Evolutionary conservation across 2,888 invertebrate species (phyloP).

Genomic region (Ichneumon xanthorius): DNA sequence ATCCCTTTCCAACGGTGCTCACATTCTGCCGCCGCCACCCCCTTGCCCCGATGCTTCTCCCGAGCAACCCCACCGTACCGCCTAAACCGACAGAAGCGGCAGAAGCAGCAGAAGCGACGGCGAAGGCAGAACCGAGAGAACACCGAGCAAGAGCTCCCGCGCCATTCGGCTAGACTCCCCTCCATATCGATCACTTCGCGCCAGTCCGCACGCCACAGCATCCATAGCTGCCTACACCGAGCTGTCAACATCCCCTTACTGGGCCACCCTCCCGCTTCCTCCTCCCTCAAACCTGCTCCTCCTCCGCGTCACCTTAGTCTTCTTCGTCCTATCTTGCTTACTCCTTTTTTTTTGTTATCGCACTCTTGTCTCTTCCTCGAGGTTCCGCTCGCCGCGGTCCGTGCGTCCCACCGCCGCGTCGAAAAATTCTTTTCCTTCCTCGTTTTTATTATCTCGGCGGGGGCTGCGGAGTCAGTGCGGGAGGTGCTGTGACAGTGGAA

Average conservation of each 20-base stretch:
- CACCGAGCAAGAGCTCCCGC: conserved; percentile 29
- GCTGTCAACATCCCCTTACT: conserved; percentile 68
- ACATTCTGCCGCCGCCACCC: conserved; percentile 64
- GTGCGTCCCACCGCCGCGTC: background rate
- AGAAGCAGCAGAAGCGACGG: conserved; percentile 23
- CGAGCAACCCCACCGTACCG: conserved; percentile 49
- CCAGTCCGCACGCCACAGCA: conserved; percentile 69
- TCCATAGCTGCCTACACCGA: conserved; percentile 64
- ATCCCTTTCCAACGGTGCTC: conserved; percentile 63
- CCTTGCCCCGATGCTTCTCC: conserved; percentile 39
- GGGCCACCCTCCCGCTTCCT: background rate
- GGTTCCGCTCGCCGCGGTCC: background rate
- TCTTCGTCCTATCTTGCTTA: conserved; percentile 30
- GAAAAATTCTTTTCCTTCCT: conserved; percentile 50
- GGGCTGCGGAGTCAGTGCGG: background rate
- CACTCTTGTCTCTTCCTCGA: background rate
- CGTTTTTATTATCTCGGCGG: conserved; percentile 59
- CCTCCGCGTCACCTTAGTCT: conserved; percentile 30
- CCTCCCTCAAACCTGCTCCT: conserved; percentile 29
- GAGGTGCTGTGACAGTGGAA: conserved; percentile 32
- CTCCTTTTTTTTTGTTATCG: conserved; percentile 4
- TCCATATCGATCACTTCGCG: conserved; percentile 80
- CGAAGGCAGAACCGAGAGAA: conserved; percentile 53
- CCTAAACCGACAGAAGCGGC: conserved; percentile 35
- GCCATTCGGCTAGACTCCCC: conserved; percentile 72